Base-by-base conservation (phyloP, 2,797 vertebrate genomes). In the Australoheros facetus region DNA sequence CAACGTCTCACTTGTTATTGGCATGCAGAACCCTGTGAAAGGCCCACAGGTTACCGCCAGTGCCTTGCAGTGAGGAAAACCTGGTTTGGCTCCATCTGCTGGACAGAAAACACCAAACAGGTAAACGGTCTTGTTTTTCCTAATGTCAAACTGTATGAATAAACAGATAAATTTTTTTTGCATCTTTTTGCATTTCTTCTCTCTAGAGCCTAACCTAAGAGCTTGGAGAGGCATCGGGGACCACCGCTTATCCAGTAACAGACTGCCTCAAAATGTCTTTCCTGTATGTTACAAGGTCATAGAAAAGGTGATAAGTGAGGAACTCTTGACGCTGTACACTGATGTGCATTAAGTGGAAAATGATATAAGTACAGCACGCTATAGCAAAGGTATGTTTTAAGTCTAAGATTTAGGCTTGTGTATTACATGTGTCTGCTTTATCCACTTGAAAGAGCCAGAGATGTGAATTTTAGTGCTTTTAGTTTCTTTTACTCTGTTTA, bases 41-140 rank as follows among this genome's bases (percentile, higher is more conserved):
- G 66, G 53, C n/a, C 56, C 54, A 23, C 88, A 78, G 53, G 48
- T 85, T 10, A 56, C 84, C 5, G 13, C 7, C 1, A 82, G 79
- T 3, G 79, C 58, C 2, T 77, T 88, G 54, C 87, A 91, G 45
- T 89, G 71, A 81, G 82, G 79, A 69, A 93, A 92, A 73, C 59
- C 73, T 23, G 71, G 75, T 83, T 84, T 94, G 87, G 86, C 88
- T 34, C 87, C 87, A 91, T 91, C 93, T 95, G 91, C 91, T 91
- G 93, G 93, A 87, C 91, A 91, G 89, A 94, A 91, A 72, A 92
- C 56, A 80, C 75, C 83, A 82, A 83, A 86, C 87, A 88, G 93
- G 94, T 95, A 84, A 86, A 16, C 75, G 0, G 19, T 23, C 19
- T 19, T 23, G 17, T 57, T 83, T 76, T 17, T 28, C 7, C n/a